Base-by-base conservation (phyloP, 2,797 vertebrate genomes). In the Avahi laniger region DNA sequence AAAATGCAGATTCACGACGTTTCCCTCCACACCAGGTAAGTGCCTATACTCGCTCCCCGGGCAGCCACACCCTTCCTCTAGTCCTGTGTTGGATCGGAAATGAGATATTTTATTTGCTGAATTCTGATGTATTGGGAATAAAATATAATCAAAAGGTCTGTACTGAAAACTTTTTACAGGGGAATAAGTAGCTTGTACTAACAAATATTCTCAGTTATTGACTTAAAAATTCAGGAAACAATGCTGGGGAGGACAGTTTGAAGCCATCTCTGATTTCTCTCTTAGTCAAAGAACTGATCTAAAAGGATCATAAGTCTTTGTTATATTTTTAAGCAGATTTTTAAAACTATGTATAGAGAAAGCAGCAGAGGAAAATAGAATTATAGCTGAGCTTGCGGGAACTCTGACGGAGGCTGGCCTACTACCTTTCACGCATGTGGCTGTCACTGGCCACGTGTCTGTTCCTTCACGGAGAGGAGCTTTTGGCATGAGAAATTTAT, bases 341-440 rank as follows among this genome's bases (percentile, higher is more conserved):
- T 69, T 96, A 97, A 63, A 97, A 91, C 5, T 15, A 90, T 8
- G 11, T n/a, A n/a, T 11, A 89, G 33, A 17, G 13, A 43, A 91
- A 95, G 38, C 96, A 94, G 83, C 43, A 96, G 96, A 82, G 22
- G 80, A 65, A 91, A 76, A 20, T 10, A 65, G 94, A 97, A 94
- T 86, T 94, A 81, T 89, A 91, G 94, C 93, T 82, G 87, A 93
- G 65, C 65, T 97, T 97, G 97, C 90, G 93, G 97, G n/a, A 72
- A 5, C 73, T 96, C 87, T 97, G 93, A 97, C 50, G 83, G 76
- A 96, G 92, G 92, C 94, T 95, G 97, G 97, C 82, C 48, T 54
- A 75, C 80, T 24, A 87, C 94, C 94, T 96, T 96, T 94, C 97
- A 97, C 95, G 96, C 97, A 97, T 82, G 91, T 97, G 97, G 93